phyloP scores from a whole-genome alignment of 2,797 vertebrate genomes.

The Megalops cyprinoides region DNA sequence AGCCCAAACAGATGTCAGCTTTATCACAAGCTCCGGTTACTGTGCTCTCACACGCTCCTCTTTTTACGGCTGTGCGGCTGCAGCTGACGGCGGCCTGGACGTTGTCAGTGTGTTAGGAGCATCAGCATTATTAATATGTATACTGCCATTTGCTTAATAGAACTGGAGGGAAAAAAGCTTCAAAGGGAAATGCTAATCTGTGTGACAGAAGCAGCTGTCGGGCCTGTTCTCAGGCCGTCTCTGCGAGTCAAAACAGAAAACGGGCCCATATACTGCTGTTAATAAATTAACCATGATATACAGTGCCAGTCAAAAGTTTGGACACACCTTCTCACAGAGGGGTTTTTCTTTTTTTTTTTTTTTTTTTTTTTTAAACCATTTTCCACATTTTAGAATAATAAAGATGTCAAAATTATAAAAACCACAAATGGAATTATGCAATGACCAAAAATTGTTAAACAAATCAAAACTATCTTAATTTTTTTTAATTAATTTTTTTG shows the following conservation, averaged over 20 bases:
- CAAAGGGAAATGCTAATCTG: slow-evolving; percentile 68
- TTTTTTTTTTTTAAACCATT: too few species aligned
- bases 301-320: too few species aligned
- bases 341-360: too few species aligned
- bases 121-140: slow-evolving; percentile 55
- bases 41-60: neutral
- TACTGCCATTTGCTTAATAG: slow-evolving; percentile 54
- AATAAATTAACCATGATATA: slow-evolving; percentile 15
- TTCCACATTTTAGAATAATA: too few species aligned
- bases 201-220: slow-evolving; percentile 66
- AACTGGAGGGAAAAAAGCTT: slow-evolving; percentile 53
- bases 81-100: slow-evolving; percentile 13
- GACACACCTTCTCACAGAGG: too few species aligned
- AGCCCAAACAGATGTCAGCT: neutral
- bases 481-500: too few species aligned
- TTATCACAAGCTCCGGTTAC: neutral
- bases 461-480: too few species aligned
- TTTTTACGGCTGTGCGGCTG: neutral
- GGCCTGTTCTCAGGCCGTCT: slow-evolving; percentile 66
- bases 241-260: slow-evolving; percentile 33
- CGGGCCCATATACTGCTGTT: slow-evolving; percentile 26
- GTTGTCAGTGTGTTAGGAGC: slow-evolving; percentile 38
- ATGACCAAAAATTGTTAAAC: too few species aligned
- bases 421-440: too few species aligned
- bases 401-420: too few species aligned